These are phyloP conservation scores for Cantharis flavilabris DNA, from an alignment of 2,888 invertebrate genomes.

Conservation along the genomic window DNA sequence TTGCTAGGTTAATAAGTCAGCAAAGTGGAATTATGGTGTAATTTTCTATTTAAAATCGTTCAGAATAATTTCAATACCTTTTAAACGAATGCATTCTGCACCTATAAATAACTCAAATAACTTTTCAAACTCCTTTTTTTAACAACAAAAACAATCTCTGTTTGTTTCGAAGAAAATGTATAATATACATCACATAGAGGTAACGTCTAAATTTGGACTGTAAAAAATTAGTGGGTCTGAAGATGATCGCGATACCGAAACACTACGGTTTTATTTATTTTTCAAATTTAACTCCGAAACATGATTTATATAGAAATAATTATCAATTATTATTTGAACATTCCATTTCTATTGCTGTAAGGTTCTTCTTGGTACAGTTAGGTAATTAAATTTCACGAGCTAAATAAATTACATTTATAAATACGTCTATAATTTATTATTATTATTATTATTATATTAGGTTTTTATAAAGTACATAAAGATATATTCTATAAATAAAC, in stretches of 20 bases:
- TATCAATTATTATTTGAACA: not conserved
- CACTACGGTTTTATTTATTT: not conserved
- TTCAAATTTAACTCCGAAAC: not conserved
- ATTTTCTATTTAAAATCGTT: not conserved
- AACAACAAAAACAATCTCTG: not conserved
- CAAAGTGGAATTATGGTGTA: not conserved
- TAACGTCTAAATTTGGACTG: not conserved
- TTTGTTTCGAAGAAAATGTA: not conserved
- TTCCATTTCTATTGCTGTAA: not conserved
- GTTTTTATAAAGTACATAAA: constrained; percentile 23
- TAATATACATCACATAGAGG: not conserved
- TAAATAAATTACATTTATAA: constrained; percentile 22
- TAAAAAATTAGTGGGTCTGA: not conserved
- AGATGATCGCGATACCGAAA: no score
- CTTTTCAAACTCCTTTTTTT: not conserved
- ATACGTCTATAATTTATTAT: constrained; percentile 11
- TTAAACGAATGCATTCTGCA: not conserved
- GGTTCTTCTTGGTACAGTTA: constrained; percentile 20
- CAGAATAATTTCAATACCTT: not conserved
- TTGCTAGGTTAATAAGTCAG: not conserved
- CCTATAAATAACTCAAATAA: not conserved
- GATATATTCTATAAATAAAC: constrained; percentile 27
- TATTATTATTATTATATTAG: constrained; percentile 4
- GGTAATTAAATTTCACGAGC: constrained; percentile 31
- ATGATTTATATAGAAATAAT: not conserved